Percentiles rank a stretch among this genome's conserved stretches.
Conservation (phyloP, 2,888 invertebrate genomes). For the Gari tellinella region DNA sequence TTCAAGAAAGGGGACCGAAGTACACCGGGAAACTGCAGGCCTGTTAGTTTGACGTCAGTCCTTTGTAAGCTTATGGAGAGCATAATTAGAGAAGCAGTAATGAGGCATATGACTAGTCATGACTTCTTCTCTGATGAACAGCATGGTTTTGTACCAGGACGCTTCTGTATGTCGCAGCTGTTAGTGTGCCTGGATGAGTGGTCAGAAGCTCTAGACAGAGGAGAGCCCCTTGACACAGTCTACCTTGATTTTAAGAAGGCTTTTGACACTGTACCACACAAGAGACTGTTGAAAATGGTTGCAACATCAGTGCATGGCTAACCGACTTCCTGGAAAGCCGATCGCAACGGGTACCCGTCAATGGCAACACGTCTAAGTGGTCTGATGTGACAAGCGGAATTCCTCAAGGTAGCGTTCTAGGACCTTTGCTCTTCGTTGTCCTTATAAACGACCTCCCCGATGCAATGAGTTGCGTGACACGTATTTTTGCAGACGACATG, state of each 20-base stretch:
- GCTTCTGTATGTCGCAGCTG: no score
- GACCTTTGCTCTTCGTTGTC: not conserved
- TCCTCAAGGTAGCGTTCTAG: not conserved
- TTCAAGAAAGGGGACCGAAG: conserved; percentile 3
- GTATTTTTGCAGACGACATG: not conserved
- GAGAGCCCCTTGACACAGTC: conserved; percentile 1
- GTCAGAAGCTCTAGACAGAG: conserved; percentile 2
- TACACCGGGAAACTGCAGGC: not conserved
- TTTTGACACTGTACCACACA: not conserved
- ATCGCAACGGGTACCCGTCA: no score
- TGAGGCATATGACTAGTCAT: no score
- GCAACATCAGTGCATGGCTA: no score
- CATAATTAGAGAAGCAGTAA: not conserved
- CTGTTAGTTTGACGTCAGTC: no score
- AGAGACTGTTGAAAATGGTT: not conserved
- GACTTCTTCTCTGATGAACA: no score
- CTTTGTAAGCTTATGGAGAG: not conserved
- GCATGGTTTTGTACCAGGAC: no score
- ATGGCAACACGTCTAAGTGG: not conserved
- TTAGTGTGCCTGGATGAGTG: conserved; percentile 5
- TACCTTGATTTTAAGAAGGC: not conserved
- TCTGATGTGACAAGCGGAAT: not conserved
- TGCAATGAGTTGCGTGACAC: not conserved
- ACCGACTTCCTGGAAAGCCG: no score
- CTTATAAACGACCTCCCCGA: no score